These are phyloP conservation scores for Tipula unca DNA, from an alignment of 2,888 invertebrate species.

Conservation along the genomic window DNA sequence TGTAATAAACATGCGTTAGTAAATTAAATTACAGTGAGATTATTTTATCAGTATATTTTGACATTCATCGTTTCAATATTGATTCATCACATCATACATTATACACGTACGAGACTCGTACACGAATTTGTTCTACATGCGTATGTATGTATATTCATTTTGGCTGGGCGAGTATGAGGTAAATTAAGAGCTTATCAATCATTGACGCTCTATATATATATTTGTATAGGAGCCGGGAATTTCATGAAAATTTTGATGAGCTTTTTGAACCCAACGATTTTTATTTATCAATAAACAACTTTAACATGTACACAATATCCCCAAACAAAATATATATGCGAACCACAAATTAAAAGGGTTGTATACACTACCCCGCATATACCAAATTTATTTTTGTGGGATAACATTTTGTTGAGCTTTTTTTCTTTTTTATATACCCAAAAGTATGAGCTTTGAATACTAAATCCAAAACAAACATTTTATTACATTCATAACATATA, in stretches of 20 bases:
- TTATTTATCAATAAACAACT: too few species aligned
- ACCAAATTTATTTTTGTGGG: not conserved
- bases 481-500: conserved; percentile 3
- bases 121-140: not conserved
- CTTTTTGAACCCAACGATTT: not conserved
- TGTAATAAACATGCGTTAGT: not conserved
- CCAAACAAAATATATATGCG: not conserved
- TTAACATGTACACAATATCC: not conserved
- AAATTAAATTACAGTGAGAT: not conserved
- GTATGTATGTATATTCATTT: not conserved
- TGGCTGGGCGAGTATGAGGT: too few species aligned
- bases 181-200: not conserved
- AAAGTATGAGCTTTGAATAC: not conserved
- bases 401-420: not conserved
- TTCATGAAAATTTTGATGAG: not conserved
- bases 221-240: not conserved
- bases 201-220: not conserved
- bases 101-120: not conserved
- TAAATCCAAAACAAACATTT: not conserved
- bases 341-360: not conserved
- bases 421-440: not conserved
- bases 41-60: not conserved
- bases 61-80: not conserved
- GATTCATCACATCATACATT: not conserved
- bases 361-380: not conserved